A percentile compares a stretch with the other conserved stretches of the same genome.
These are phyloP conservation scores for Morpho deidamia DNA, from an alignment of 2,888 invertebrate species.

Conservation along the genomic window DNA sequence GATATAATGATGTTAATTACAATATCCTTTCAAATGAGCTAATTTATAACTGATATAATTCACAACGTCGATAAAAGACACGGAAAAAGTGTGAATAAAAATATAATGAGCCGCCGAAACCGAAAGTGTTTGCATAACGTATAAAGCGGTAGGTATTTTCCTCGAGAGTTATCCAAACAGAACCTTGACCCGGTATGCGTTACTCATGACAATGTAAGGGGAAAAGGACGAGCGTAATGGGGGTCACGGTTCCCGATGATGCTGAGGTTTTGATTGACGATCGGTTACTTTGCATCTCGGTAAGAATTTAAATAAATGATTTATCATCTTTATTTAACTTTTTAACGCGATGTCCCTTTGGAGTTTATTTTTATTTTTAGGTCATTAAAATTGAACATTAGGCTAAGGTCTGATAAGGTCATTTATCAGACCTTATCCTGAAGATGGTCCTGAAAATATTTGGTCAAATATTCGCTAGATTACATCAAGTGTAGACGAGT, in stretches of 20 bases:
- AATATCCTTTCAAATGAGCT: no score
- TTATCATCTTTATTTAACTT: no score
- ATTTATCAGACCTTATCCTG: no score
- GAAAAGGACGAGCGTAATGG: constrained; percentile 40
- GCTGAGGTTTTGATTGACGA: constrained; percentile 10
- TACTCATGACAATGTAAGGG: constrained; percentile 36
- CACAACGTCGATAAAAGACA: not conserved
- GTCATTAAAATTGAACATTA: no score
- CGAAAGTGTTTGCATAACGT: constrained; percentile 16
- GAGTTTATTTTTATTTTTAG: no score
- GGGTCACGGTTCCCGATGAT: constrained; percentile 17
- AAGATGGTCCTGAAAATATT: no score
- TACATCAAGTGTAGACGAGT: no score
- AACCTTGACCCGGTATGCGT: constrained; percentile 62
- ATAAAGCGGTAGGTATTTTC: constrained; percentile 33
- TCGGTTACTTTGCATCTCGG: not conserved
- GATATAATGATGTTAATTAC: no score
- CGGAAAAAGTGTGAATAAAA: constrained; percentile 6
- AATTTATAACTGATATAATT: not conserved
- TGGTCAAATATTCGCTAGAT: no score
- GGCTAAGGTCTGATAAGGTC: no score
- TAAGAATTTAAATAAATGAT: not conserved
- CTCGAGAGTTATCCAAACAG: constrained; percentile 43
- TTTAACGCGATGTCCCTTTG: no score
- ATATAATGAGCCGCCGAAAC: constrained; percentile 23